A percentile compares a stretch with the other conserved stretches of the same genome.
These are phyloP conservation scores for Hartigia nigra DNA, from an alignment of 2,888 invertebrate genomes.

Conservation along the genomic window DNA sequence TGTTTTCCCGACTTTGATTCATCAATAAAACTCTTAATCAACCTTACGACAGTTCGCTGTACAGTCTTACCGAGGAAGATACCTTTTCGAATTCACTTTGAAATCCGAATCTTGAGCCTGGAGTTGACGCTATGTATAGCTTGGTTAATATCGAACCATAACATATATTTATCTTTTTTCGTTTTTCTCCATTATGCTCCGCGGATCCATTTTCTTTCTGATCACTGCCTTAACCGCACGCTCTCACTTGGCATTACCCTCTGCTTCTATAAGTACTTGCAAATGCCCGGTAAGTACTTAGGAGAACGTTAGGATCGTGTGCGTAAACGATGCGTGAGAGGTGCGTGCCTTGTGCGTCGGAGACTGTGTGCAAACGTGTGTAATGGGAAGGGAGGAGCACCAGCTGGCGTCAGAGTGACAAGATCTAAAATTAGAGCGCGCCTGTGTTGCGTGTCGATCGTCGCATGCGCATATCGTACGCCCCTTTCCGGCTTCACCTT, in stretches of 20 bases:
- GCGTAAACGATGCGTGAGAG: slow-evolving; percentile 6
- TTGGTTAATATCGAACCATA: no score
- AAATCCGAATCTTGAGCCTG: no score
- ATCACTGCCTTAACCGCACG: background rate
- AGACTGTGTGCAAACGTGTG: slow-evolving; percentile 56
- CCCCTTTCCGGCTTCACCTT: slow-evolving; percentile 64
- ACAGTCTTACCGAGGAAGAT: no score
- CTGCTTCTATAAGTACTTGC: background rate
- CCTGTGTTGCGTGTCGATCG: slow-evolving; percentile 63
- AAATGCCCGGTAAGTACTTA: background rate
- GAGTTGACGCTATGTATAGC: no score
- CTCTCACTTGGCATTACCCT: background rate
- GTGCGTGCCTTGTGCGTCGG: slow-evolving; percentile 29
- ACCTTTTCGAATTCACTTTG: no score
- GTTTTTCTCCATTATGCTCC: background rate
- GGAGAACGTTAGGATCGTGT: background rate
- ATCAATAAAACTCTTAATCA: no score
- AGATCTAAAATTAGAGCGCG: slow-evolving; percentile 64
- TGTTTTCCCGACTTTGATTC: no score
- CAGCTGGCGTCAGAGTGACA: slow-evolving; percentile 64
- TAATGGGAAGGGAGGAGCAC: slow-evolving; percentile 62
- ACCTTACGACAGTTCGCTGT: no score
- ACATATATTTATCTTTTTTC: background rate
- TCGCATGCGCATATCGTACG: slow-evolving; percentile 63
- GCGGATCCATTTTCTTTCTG: background rate